Conservation (phyloP, 2,888 invertebrate species). For the Margaritifera margaritifera region DNA sequence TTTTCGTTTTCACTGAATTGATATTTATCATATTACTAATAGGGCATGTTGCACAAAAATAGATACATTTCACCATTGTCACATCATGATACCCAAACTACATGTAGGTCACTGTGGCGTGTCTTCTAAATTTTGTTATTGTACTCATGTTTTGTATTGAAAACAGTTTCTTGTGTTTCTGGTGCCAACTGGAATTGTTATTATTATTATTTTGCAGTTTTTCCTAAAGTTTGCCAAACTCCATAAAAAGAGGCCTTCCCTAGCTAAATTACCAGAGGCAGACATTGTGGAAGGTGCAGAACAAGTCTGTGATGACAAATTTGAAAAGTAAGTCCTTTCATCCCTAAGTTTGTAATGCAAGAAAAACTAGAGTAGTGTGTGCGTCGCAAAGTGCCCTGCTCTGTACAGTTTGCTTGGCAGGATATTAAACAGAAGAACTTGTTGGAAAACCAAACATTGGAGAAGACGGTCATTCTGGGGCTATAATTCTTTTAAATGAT, state of each 20-base stretch:
- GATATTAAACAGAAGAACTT: too few relatives aligned
- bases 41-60: too few relatives aligned
- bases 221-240: conserved; percentile 34
- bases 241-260: conserved; percentile 37
- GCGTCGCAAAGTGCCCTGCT: too few relatives aligned
- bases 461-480: too few relatives aligned
- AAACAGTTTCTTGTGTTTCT: too few relatives aligned
- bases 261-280: conserved; percentile 59
- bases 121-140: background rate
- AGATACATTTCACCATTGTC: too few relatives aligned
- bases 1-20: too few relatives aligned
- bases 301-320: conserved; percentile 45
- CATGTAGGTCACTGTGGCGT: background rate
- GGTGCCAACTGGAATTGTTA: too few relatives aligned
- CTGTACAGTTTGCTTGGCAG: background rate
- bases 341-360: background rate
- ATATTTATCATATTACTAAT: too few relatives aligned
- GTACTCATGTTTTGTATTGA: conserved; percentile 1
- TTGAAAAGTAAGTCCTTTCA: conserved; percentile 43
- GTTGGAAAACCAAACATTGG: too few relatives aligned
- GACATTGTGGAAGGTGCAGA: conserved; percentile 58
- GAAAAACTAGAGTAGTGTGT: too few relatives aligned
- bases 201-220: conserved; percentile 36
- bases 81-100: background rate
- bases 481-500: too few relatives aligned